phyloP scores from a whole-genome alignment of 2,797 vertebrate genomes.

The Dipus sagitta region DNA sequence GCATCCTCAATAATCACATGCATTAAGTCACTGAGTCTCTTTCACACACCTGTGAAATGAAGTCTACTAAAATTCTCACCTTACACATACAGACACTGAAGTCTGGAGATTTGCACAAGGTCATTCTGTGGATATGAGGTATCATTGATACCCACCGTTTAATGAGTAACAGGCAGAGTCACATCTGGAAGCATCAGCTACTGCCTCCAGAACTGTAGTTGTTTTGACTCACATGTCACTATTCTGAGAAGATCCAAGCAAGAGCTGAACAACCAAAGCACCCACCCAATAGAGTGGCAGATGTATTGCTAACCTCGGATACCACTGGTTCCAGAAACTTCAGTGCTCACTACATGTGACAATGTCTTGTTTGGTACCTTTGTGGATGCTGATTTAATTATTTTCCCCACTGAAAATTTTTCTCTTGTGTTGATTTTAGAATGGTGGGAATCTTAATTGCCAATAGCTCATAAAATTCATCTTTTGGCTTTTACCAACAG shows the following conservation, averaged over 20 bases:
- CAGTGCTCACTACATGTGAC: too few species aligned
- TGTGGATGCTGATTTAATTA: too few species aligned
- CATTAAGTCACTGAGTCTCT: not conserved
- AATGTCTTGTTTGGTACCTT: too few species aligned
- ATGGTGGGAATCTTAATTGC: too few species aligned
- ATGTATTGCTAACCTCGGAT: too few species aligned
- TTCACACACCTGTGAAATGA: not conserved
- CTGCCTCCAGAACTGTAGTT: not conserved
- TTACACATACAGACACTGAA: not conserved
- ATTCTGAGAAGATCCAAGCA: not conserved
- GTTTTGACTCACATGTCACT: not conserved
- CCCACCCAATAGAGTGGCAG: accelerated
- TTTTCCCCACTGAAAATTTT: too few species aligned
- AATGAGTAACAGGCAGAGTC: not conserved
- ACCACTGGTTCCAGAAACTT: too few species aligned
- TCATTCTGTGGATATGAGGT: not conserved
- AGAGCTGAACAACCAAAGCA: not conserved
- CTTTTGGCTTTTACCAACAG: too few species aligned
- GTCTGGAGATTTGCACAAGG: not conserved
- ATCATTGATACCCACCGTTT: not conserved
- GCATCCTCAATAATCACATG: not conserved
- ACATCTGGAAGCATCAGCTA: not conserved
- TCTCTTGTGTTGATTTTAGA: too few species aligned
- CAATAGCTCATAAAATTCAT: too few species aligned
- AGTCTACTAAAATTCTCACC: not conserved